Base-by-base conservation (phyloP, 35 echinoderm and acorn worm species). In the Apostichopus japonicus region DNA sequence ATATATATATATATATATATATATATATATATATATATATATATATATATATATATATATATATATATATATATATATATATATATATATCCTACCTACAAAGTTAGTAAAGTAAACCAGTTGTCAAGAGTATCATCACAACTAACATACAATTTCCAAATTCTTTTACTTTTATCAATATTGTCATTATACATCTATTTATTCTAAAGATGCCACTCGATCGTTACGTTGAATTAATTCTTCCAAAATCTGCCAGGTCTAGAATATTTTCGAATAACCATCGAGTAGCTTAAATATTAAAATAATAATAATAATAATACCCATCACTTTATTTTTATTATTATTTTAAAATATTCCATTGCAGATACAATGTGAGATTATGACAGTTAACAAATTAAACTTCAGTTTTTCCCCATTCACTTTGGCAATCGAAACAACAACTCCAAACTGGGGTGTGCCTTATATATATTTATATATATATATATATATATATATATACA, bases 211-310 rank as follows among this genome's bases (percentile, higher is more conserved):
- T 75, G 17, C n/a, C 16, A 75, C 71, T 21, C 71, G 71, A 75
- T 16, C 5, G 70, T 73, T 75, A 75, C 11, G 9, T 75, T 75
- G 71, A 75, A 75, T 19, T 61, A 75, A 75, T 75, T 75, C 71
- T 75, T 75, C 71, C 71, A 75, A 75, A 75, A 75, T 75, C 71
- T 75, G 71, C 71, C 71, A 75, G 71, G 71, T 75, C 71, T 7
- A 19, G 21, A 75, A 23, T 75, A 75, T 75, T 75, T 19, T n/a
- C 71, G 6, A 75, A 75, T 23, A 75, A 75, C 17, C 22, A 21
- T 75, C 71, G 71, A 21, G 17, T 75, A 75, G 71, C n/a, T 73
- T 73, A 73, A 16, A 6, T 22, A 65, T 73, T 5, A 75, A 75
- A 75, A 75, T 75, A 75, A 75, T 15, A 67, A 67, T 67, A 17